Percentiles rank a stretch among this genome's conserved stretches.
Evolutionary conservation across 2,888 invertebrate genomes (phyloP).

Genomic region (Polymixis flavicincta): DNA sequence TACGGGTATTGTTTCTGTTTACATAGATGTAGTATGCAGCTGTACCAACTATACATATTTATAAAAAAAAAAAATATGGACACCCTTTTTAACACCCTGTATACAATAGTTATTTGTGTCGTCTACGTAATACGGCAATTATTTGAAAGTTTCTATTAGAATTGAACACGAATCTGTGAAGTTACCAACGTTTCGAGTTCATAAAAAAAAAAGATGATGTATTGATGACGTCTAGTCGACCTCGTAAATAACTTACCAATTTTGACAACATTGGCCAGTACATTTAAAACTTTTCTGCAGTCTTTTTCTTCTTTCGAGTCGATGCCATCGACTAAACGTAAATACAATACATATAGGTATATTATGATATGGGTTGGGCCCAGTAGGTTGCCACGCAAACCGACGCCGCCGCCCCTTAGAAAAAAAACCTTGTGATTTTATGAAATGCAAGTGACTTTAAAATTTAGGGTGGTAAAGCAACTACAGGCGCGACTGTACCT

Average conservation of each 20-base stretch:
- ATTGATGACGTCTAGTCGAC: background rate
- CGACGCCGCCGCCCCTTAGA: no score
- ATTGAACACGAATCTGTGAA: background rate
- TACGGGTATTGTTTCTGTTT: slow-evolving; percentile 30
- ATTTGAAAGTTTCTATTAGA: background rate
- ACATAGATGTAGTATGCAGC: slow-evolving; percentile 1
- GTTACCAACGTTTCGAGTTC: background rate
- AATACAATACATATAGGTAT: no score
- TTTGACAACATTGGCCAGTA: background rate
- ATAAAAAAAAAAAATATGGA: background rate
- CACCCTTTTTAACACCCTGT: slow-evolving; percentile 13
- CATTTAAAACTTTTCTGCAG: background rate
- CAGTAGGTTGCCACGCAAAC: no score
- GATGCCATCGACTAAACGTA: no score
- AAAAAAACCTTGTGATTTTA: background rate
- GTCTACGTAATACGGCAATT: background rate
- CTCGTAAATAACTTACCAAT: background rate
- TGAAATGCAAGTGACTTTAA: slow-evolving; percentile 1
- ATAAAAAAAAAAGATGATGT: background rate
- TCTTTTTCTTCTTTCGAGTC: background rate
- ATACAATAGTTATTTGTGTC: background rate
- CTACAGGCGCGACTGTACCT: background rate
- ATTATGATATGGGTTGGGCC: no score
- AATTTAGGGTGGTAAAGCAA: background rate
- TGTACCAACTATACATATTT: background rate